A percentile compares a stretch with the other conserved stretches of the same genome.
Evolutionary conservation across 1,140 invertebrate genomes (phyloP).

Genomic region (Sycophaga agraensis): DNA sequence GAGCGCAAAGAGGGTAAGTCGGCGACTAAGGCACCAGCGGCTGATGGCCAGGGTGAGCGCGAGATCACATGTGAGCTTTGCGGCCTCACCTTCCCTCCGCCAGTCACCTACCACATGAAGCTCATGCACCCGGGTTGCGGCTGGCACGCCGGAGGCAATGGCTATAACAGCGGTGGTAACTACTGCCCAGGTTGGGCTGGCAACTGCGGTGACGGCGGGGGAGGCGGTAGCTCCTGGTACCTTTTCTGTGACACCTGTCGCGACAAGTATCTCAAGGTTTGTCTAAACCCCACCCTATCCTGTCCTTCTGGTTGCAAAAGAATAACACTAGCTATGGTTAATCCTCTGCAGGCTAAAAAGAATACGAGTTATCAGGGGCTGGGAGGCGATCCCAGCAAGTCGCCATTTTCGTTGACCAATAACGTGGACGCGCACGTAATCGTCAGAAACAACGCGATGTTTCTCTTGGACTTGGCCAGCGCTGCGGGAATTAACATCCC

Average conservation of each 20-base stretch:
- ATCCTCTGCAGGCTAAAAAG: conserved; percentile 20
- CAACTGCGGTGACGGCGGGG: conserved; percentile 84
- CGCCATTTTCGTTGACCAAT: conserved; percentile 47
- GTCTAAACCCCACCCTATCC: too few species aligned
- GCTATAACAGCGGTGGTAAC: conserved; percentile 83
- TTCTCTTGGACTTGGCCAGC: conserved; percentile 85
- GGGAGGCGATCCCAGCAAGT: conserved; percentile 39
- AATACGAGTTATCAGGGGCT: neutral
- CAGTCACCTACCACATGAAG: conserved; percentile 90
- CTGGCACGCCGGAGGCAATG: conserved; percentile 79
- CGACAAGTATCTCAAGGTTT: conserved; percentile 72
- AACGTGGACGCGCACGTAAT: conserved; percentile 70
- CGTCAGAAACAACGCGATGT: conserved; percentile 93
- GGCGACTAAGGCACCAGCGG: conserved; percentile 30
- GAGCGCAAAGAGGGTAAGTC: conserved; percentile 65
- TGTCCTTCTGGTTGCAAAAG: neutral
- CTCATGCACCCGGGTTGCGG: conserved; percentile 88
- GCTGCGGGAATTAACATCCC: conserved; percentile 62
- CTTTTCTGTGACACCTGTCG: conserved; percentile 87
- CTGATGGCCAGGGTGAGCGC: conserved; percentile 41
- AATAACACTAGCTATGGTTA: too few species aligned
- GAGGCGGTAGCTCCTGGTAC: conserved; percentile 86
- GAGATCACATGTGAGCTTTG: conserved; percentile 86
- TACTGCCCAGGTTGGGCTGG: conserved; percentile 86
- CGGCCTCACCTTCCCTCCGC: conserved; percentile 73